Conservation (phyloP, 2,797 vertebrate species). For the Manis crassicaudata region DNA sequence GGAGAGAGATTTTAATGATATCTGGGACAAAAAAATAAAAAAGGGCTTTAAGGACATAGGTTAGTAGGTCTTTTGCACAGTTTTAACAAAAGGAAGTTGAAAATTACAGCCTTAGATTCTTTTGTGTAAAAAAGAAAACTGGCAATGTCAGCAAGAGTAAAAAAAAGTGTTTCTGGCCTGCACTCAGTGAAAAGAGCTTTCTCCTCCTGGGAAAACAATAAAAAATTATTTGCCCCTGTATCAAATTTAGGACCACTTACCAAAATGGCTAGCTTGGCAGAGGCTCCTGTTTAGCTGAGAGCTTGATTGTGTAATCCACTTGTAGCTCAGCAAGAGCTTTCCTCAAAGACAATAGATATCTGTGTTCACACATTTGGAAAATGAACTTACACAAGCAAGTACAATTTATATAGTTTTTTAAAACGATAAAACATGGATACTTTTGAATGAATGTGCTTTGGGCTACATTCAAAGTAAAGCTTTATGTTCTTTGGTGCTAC, state of each 20-base stretch:
- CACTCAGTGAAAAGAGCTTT: slow-evolving; percentile 39
- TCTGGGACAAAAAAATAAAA: not conserved
- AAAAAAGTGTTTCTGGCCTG: not conserved
- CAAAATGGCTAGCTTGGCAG: slow-evolving; percentile 54
- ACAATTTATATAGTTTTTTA: slow-evolving; percentile 46
- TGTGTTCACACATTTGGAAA: slow-evolving; percentile 69
- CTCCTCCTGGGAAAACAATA: slow-evolving; percentile 52
- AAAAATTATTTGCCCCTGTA: slow-evolving; percentile 58
- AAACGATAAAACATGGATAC: slow-evolving; percentile 33
- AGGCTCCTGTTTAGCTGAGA: not conserved
- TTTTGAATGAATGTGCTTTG: slow-evolving; percentile 18
- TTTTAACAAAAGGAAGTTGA: slow-evolving; percentile 53
- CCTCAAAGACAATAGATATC: slow-evolving; percentile 33
- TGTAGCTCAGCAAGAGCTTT: slow-evolving; percentile 32
- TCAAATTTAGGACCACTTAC: slow-evolving; percentile 68
- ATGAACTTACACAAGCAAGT: slow-evolving; percentile 17
- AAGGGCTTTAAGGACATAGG: not conserved
- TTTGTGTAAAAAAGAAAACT: not conserved
- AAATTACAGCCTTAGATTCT: slow-evolving; percentile 45
- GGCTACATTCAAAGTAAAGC: slow-evolving; percentile 28
- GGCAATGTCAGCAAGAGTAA: slow-evolving; percentile 4
- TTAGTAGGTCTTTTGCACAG: slow-evolving; percentile 4
- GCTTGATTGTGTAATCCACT: not conserved
- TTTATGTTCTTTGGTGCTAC: not conserved
- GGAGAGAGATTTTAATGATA: slow-evolving; percentile 5